phyloP scores from a whole-genome alignment of 2,113 vertebrate species.

The Meriones unguiculatus region DNA sequence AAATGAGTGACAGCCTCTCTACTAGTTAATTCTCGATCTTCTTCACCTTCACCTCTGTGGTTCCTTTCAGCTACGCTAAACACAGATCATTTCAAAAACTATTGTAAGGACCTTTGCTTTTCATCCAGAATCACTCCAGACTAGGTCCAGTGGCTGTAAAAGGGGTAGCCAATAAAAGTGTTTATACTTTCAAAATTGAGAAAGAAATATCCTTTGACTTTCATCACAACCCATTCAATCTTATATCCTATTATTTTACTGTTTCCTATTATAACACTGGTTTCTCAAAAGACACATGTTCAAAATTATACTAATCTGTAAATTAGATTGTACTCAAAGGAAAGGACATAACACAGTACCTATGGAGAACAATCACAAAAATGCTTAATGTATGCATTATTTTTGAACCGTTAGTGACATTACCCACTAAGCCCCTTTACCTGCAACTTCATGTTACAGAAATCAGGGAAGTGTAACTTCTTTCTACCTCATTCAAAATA shows the following conservation, averaged over 20 bases:
- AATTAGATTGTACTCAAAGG: not conserved
- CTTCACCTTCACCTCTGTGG: too few relatives aligned
- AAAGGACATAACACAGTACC: not conserved
- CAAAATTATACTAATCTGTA: not conserved
- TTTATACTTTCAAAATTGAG: not conserved
- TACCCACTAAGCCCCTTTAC: not conserved
- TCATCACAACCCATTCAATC: not conserved
- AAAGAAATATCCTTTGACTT: not conserved
- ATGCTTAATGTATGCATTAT: slow-evolving; percentile 5
- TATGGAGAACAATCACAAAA: not conserved
- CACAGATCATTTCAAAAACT: not conserved
- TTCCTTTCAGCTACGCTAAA: not conserved
- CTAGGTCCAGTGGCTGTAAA: not conserved
- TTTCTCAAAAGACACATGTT: not conserved
- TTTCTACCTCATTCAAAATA: not conserved
- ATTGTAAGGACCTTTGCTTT: not conserved
- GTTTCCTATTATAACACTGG: not conserved
- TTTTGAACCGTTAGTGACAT: slow-evolving; percentile 33
- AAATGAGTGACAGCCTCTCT: not conserved
- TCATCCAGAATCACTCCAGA: not conserved
- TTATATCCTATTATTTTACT: not conserved
- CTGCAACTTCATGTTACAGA: not conserved
- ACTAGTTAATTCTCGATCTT: not conserved
- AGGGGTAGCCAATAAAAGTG: slow-evolving; percentile 16
- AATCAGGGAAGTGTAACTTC: slow-evolving; percentile 41